Base-by-base conservation (phyloP, 2,797 vertebrate species). In the Mycteria americana region DNA sequence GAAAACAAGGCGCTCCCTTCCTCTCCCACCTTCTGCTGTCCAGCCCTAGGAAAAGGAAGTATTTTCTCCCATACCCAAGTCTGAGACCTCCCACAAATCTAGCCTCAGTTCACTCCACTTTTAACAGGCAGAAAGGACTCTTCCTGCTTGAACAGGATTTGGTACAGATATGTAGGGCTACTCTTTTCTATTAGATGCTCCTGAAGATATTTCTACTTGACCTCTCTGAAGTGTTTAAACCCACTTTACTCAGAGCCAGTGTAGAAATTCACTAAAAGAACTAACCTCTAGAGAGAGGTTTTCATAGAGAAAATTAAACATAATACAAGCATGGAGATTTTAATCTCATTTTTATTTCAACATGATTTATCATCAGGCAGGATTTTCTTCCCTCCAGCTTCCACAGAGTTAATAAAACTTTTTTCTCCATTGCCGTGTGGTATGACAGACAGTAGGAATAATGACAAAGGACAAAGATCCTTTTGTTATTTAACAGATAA, bases 401-500 rank as follows among this genome's bases (percentile, higher is more conserved):
- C 35, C 54, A 65, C 8, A 15, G 4, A 23, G 37, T 10, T 46
- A 41, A 60, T 27, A 53, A 23, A 22, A 33, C 2, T 19, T 64
- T 78, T 63, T 70, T 48, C 48, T 30, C 16, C 18, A 1, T 41
- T 92, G 39, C 30, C 73, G 33, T 24, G 23, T 82, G 9, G 30
- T 43, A 33, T 48, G 45, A 62, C 62, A 46, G 28, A 28, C 35
- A 79, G 18, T 28, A 75, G 25, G 60, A 92, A 53, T 75, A 70
- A 89, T 50, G 59, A 48, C 33, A 45, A 59, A 80, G 37, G 59
- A 54, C 22, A 84, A 88, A 88, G 23, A 13, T 19, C 17, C 28
- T 83, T n/a, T 19, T 77, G 6, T 78, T 85, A 11, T 59, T 91
- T 92, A 84, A 51, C 27, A 64, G 76, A 78, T 85, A 84, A 89